Evolutionary conservation across 1,140 invertebrate species (phyloP), one percentile per base, ranked within the genome.

Genomic region (Portunus trituberculatus): DNA sequence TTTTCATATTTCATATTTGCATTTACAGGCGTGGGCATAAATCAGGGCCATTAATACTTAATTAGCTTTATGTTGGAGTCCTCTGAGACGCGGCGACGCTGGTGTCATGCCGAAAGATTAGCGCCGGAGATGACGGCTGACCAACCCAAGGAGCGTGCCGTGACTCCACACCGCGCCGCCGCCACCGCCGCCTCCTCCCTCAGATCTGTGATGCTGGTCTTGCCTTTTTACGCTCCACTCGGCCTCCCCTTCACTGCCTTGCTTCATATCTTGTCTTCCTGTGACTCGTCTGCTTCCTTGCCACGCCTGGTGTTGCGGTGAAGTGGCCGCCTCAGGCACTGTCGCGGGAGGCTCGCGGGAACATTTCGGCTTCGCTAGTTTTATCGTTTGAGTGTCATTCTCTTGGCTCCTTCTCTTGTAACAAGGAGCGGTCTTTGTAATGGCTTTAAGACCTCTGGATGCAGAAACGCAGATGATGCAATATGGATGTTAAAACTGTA

Each of bases 1-100:
- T 98, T 98, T 98, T 98, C 98, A 98, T 98, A 98, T 98, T 98
- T 98, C 98, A 98, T 98, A 98, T 98, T 98, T 98, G 98, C 98
- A 98, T 97, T 97, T 97, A 97, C 97, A 95, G 95, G 95, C 95
- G 86, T 76, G 95, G 92, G 92, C 97, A 97, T 98, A 98, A 98
- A 97, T 98, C 97, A 98, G 97, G 97, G 82, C 97, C 97, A 97
- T 97, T 98, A 97, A 98, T 97, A 97, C 97, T 97, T 98, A 98
- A 98, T 98, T 98, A 98, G 97, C 97, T 97, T 97, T 97, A 97
- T 97, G 97, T 97, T 96, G 76, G 86, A 76, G 45, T 89, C 84
- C 52, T 52, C 91, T 28, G 45, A 91, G 95, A 91, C 87, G 92
- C 28, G 46, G 46, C 29, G 76, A 82, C 25, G 59, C 39, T 95